Percentiles rank a stretch among this genome's conserved stretches.
These are phyloP conservation scores for Ailuropoda melanoleuca DNA, from an alignment of 2,113 vertebrate species.

Conservation along the genomic window DNA sequence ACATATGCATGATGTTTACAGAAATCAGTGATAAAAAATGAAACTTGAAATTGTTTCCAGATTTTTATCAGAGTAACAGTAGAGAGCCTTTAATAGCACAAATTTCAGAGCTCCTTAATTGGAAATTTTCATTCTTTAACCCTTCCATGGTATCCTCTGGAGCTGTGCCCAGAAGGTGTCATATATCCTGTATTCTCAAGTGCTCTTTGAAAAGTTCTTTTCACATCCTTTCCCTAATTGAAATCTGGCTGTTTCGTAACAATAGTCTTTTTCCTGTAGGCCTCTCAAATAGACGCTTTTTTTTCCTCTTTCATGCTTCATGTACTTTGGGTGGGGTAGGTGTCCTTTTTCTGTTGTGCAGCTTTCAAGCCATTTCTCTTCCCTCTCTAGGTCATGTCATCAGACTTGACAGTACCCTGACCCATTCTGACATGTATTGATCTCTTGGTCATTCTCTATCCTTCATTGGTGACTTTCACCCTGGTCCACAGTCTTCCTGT, in stretches of 20 bases:
- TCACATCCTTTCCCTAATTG: neutral
- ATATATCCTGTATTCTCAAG: rapidly evolving
- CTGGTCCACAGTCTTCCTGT: neutral
- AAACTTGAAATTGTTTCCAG: neutral
- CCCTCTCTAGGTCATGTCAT: neutral
- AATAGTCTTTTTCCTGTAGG: neutral
- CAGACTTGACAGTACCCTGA: neutral
- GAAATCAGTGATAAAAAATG: slow-evolving; percentile 21
- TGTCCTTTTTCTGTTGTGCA: neutral
- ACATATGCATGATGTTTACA: neutral
- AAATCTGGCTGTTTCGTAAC: neutral
- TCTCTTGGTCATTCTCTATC: neutral
- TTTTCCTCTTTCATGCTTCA: neutral
- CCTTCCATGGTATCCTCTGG: neutral
- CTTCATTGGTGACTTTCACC: neutral
- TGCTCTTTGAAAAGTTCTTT: neutral
- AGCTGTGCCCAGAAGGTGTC: neutral
- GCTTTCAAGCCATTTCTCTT: neutral
- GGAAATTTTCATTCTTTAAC: neutral
- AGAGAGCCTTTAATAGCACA: neutral
- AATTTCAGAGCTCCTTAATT: neutral
- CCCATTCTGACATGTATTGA: neutral
- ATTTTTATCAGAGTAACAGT: neutral
- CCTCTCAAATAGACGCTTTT: neutral
- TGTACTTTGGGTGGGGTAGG: neutral